phyloP scores from a whole-genome alignment of 2,888 invertebrate genomes.

The Itoplectis maculator region DNA sequence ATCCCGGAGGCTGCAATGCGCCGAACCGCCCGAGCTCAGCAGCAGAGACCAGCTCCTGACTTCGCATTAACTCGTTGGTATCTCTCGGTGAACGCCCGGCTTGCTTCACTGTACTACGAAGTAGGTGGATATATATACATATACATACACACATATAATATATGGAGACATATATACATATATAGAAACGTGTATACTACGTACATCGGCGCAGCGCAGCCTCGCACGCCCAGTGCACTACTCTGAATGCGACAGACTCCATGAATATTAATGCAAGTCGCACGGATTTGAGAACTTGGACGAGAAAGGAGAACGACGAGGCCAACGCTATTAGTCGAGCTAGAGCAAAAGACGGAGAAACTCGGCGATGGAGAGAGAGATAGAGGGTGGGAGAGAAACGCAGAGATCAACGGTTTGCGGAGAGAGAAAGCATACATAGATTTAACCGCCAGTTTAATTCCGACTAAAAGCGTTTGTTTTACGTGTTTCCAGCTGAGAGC shows the following conservation, averaged over 20 bases:
- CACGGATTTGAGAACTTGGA: constrained; percentile 67
- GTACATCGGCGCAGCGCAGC: constrained; percentile 45
- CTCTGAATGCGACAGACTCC: constrained; percentile 67
- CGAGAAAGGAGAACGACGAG: constrained; percentile 47
- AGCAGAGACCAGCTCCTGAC: constrained; percentile 59
- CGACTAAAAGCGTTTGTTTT: constrained; percentile 69
- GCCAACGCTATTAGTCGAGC: constrained; percentile 50
- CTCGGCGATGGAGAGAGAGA: constrained; percentile 29
- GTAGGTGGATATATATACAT: constrained; percentile 24
- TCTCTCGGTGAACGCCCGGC: constrained; percentile 62
- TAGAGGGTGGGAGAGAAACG: constrained; percentile 1
- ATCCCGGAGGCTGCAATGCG: constrained; percentile 60
- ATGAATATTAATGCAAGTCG: constrained; percentile 69
- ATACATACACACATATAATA: constrained; percentile 6
- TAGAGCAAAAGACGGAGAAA: constrained; percentile 51
- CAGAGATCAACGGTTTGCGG: constrained; percentile 44
- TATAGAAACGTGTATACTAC: constrained; percentile 26
- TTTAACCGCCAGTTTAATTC: constrained; percentile 62
- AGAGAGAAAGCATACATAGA: constrained; percentile 58
- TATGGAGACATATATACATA: neutral
- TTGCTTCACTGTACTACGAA: constrained; percentile 56
- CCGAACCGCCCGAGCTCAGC: constrained; percentile 41
- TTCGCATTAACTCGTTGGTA: constrained; percentile 62
- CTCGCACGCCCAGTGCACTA: constrained; percentile 65
- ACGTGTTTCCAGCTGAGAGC: constrained; percentile 63